Percentiles rank a stretch among this genome's conserved stretches.
phyloP scores from a whole-genome alignment of 2,113 vertebrate species.

The Coryphaenoides rupestris region DNA sequence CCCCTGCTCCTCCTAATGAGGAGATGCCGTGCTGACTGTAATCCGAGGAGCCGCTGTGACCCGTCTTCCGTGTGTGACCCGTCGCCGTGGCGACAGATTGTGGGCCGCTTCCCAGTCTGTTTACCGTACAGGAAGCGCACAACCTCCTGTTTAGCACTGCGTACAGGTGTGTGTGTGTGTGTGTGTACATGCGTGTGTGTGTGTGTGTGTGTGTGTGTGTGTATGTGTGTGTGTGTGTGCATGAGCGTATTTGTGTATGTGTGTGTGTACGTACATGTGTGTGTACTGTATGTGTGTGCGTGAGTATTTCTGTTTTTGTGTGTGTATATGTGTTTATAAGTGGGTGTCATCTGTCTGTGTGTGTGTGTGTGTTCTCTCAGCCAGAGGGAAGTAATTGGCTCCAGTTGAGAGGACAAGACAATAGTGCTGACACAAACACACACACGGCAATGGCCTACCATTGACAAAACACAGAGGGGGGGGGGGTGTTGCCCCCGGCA shows the following conservation, averaged over 20 bases:
- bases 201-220: conserved; percentile 1
- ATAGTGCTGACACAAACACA: conserved; percentile 31
- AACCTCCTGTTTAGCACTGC: no score
- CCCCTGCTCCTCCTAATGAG: no score
- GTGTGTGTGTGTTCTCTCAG: conserved; percentile 36
- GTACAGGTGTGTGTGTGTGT: background rate
- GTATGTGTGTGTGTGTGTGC: conserved; percentile 10
- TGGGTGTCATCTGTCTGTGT: background rate
- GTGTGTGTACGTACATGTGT: conserved; percentile 2
- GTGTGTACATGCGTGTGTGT: background rate
- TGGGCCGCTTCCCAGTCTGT: no score
- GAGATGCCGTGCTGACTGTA: no score
- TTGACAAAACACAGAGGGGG: conserved; percentile 7
- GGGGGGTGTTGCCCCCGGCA: conserved; percentile 13
- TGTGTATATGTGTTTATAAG: conserved; percentile 3
- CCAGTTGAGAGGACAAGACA: conserved; percentile 59
- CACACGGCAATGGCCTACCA: conserved; percentile 31
- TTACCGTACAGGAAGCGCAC: no score
- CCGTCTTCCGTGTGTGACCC: no score
- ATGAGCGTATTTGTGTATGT: background rate
- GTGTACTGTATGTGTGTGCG: conserved; percentile 8
- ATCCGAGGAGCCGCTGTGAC: no score
- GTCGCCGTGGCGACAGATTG: no score
- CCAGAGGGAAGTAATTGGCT: conserved; percentile 66
- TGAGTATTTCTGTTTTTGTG: conserved; percentile 15